Conservation (phyloP, 2,888 invertebrate species). For the Drosophila setosimentum region DNA sequence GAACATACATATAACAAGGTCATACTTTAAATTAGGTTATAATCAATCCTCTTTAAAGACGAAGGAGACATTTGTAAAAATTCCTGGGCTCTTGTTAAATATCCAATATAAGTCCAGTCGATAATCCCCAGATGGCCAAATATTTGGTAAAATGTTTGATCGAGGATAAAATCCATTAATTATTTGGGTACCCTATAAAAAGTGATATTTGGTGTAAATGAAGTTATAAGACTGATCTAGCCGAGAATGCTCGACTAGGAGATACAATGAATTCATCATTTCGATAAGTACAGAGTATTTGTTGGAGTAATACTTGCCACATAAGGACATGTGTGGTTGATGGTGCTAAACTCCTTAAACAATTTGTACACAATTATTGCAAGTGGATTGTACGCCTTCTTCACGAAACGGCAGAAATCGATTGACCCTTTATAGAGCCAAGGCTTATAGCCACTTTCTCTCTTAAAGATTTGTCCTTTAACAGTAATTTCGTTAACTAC, state of each 20-base stretch:
- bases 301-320: too few relatives aligned
- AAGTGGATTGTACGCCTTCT: background rate
- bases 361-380: background rate
- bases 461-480: background rate
- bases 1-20: too few relatives aligned
- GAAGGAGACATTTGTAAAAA: background rate
- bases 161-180: too few relatives aligned
- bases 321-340: constrained; percentile 9
- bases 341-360: rapidly evolving
- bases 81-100: background rate
- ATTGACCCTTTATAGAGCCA: constrained; percentile 18
- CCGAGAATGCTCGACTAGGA: too few relatives aligned
- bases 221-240: too few relatives aligned
- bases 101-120: background rate
- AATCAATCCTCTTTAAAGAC: background rate
- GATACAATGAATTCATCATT: too few relatives aligned
- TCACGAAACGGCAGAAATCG: constrained; percentile 15
- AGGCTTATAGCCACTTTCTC: constrained; percentile 37
- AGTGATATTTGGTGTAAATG: too few relatives aligned
- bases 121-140: background rate
- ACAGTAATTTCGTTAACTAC: background rate
- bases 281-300: too few relatives aligned
- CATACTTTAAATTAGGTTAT: too few relatives aligned
- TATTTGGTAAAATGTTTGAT: too few relatives aligned
- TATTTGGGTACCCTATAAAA: too few relatives aligned